Percentiles rank a stretch among this genome's conserved stretches.
phyloP scores from a whole-genome alignment of 2,888 invertebrate species.

The Drosophila subsilvestris region DNA sequence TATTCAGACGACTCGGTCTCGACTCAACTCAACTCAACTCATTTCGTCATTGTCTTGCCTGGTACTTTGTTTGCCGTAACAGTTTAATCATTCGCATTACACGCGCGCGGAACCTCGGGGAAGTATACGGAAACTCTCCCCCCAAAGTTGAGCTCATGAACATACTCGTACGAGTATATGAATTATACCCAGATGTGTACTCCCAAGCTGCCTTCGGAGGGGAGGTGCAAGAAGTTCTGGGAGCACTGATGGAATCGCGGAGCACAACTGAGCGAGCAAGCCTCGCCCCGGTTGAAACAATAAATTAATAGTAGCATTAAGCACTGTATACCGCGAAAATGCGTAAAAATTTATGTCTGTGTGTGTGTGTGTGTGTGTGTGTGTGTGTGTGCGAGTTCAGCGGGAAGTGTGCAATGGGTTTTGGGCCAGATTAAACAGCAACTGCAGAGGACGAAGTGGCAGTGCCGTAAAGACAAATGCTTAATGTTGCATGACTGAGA shows the following conservation, averaged over 20 bases:
- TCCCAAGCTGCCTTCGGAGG: constrained; percentile 5
- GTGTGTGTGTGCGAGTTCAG: constrained; percentile 32
- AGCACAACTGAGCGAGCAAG: background rate
- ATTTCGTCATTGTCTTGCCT: constrained; percentile 73
- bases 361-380: too few relatives aligned
- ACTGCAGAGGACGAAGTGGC: constrained; percentile 21
- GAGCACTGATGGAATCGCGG: background rate
- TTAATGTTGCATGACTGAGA: constrained; percentile 50
- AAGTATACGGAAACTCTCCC: background rate
- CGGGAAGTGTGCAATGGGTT: constrained; percentile 31
- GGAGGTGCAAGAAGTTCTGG: constrained; percentile 5
- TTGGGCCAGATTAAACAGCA: constrained; percentile 42
- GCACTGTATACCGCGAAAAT: constrained; percentile 58
- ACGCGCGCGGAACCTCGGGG: constrained; percentile 25
- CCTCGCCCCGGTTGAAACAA: constrained; percentile 33
- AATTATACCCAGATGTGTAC: constrained; percentile 47
- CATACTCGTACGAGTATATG: constrained; percentile 11
- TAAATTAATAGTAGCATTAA: constrained; percentile 69
- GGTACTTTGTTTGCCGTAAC: constrained; percentile 69
- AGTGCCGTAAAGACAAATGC: constrained; percentile 40
- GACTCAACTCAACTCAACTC: constrained; percentile 49
- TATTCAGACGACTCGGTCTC: background rate
- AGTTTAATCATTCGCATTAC: constrained; percentile 76
- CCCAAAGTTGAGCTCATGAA: constrained; percentile 1
- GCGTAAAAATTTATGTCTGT: constrained; percentile 54